Base-by-base conservation (phyloP, 2,888 invertebrate species). In the Danaus chrysippus region DNA sequence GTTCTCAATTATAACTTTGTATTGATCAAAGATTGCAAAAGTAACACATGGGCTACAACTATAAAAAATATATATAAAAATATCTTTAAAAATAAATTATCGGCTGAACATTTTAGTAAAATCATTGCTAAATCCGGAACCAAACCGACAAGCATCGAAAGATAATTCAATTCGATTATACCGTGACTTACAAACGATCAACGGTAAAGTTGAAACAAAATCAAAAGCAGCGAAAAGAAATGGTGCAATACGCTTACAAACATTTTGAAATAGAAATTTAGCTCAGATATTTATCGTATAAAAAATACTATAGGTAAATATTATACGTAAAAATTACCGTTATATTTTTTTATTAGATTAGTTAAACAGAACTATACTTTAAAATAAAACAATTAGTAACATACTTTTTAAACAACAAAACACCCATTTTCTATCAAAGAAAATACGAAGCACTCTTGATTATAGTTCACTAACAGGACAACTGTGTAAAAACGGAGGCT, bases 351-450 rank as follows among this genome's bases (percentile, higher is more conserved):
- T n/a, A n/a, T n/a, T n/a, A n/a, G n/a, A n/a, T n/a, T n/a, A n/a
- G n/a, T n/a, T n/a, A n/a, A n/a, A n/a, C n/a, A n/a, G n/a, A n/a
- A n/a, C n/a, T n/a, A n/a, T 5, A 34, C 6, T 34, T 34, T 1
- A 11, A 23, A 34, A 0, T 15, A 12, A 17, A 17, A 12, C 5
- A 54, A 44, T 19, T 34, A 58, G 2, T 23, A 42, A 79, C 86
- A 69, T 76, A 87, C 86, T 79, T 86, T 73, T 74, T 85, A 23
- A 83, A 65, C 63, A 82, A 78, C 66, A 82, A 83, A 43, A 86
- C 81, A 63, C 82, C 87, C 88, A 87, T 88, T 74, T 61, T 63
- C 46, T 56, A 12, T 15, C 8, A 58, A 19, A 49, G 2, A 11
- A 19, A 19, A 63, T 62, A 72, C 71, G 68, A 70, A 65, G 68